Conservation (phyloP, 2,797 vertebrate species). For the Enoplosus armatus region DNA sequence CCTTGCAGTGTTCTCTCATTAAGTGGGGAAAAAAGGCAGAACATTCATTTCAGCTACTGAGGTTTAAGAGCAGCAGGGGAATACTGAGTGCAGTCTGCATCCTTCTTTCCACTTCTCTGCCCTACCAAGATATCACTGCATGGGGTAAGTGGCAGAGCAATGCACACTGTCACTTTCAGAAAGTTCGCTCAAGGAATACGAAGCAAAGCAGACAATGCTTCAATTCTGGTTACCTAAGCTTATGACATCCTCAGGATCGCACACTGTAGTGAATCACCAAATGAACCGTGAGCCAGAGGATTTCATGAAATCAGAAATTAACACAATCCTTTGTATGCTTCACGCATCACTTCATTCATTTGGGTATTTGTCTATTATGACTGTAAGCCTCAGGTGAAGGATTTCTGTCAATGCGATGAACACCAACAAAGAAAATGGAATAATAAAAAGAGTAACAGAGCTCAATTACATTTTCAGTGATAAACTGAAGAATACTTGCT, state of each 20-base stretch:
- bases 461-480: neutral
- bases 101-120: slow-evolving; percentile 38
- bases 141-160: slow-evolving; percentile 50
- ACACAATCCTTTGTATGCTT: slow-evolving; percentile 25
- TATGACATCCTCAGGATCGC: slow-evolving; percentile 15
- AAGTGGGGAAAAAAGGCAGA: slow-evolving; percentile 65
- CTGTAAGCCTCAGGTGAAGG: slow-evolving; percentile 21
- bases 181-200: slow-evolving; percentile 44
- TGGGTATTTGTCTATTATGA: slow-evolving; percentile 14
- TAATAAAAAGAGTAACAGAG: neutral
- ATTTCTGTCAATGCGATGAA: slow-evolving; percentile 24
- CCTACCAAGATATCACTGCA: slow-evolving; percentile 50
- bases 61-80: slow-evolving; percentile 70
- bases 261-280: slow-evolving; percentile 35
- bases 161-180: slow-evolving; percentile 46
- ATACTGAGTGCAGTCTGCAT: slow-evolving; percentile 52
- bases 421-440: neutral
- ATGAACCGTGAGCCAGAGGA: slow-evolving; percentile 36
- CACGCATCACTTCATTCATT: slow-evolving; percentile 19
- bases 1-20: slow-evolving; percentile 68
- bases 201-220: slow-evolving; percentile 41
- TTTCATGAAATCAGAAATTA: slow-evolving; percentile 32
- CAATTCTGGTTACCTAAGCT: slow-evolving; percentile 38
- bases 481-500: neutral
- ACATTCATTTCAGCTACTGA: slow-evolving; percentile 68